These are phyloP conservation scores for Sarcophilus harrisii DNA, from an alignment of 2,797 vertebrate species.

Conservation along the genomic window DNA sequence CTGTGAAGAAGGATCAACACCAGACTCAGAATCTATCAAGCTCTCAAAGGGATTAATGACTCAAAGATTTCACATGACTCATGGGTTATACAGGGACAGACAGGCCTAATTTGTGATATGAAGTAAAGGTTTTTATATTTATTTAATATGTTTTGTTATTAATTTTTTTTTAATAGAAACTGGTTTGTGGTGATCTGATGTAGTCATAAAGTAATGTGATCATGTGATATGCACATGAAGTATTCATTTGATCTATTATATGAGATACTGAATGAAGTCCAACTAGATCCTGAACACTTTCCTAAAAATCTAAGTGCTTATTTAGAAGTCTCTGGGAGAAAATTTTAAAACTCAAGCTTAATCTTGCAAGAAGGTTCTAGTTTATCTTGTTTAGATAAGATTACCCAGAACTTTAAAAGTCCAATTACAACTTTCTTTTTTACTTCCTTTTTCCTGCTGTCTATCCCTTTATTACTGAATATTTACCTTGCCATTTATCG, in stretches of 20 bases:
- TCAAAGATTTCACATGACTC: not conserved
- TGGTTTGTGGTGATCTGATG: not conserved
- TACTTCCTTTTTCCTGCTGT: not conserved
- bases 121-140: slow-evolving; percentile 1
- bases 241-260: not conserved
- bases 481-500: not conserved
- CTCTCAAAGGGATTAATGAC: not conserved
- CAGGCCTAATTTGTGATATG: not conserved
- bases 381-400: not conserved
- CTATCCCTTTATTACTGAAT: not conserved
- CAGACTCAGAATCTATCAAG: not conserved
- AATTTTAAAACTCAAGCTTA: not conserved
- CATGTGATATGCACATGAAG: not conserved
- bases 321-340: not conserved
- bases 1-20: not conserved
- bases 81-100: not conserved
- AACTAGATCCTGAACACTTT: not conserved
- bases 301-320: slow-evolving; percentile 10
- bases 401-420: not conserved
- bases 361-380: not conserved
- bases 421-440: not conserved
- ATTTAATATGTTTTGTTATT: not conserved
- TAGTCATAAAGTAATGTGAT: not conserved
- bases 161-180: not conserved
- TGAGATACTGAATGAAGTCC: not conserved